A percentile compares a stretch with the other conserved stretches of the same genome.
These are phyloP conservation scores for Toxotes lorentzi DNA, from an alignment of 2,797 vertebrate species.

Conservation along the genomic window DNA sequence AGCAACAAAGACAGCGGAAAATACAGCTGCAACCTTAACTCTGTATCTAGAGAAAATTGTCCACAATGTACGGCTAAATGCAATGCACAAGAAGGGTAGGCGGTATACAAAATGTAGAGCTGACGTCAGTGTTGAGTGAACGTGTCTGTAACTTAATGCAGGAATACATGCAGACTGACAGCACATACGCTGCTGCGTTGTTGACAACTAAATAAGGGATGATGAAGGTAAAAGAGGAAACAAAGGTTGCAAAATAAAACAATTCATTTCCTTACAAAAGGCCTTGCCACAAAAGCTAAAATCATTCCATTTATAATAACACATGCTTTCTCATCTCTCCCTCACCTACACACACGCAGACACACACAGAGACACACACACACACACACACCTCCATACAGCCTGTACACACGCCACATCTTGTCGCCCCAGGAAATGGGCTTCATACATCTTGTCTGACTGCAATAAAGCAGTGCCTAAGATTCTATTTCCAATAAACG, in stretches of 20 bases:
- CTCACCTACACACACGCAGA: conserved; percentile 36
- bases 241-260: conserved; percentile 68
- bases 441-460: conserved; percentile 86
- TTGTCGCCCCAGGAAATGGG: conserved; percentile 84
- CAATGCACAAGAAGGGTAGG: conserved; percentile 32
- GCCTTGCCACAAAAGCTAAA: conserved; percentile 61
- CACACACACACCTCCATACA: conserved; percentile 59
- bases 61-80: conserved; percentile 37
- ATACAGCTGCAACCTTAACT: conserved; percentile 17
- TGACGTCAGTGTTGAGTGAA: conserved; percentile 35
- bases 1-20: conserved; percentile 18
- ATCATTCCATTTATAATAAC: conserved; percentile 78
- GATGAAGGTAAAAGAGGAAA: conserved; percentile 65
- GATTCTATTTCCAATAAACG: conserved; percentile 88
- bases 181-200: conserved; percentile 20
- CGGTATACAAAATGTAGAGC: conserved; percentile 42
- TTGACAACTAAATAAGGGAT: conserved; percentile 69
- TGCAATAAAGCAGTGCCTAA: conserved; percentile 85
- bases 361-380: conserved; percentile 54
- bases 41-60: conserved; percentile 27
- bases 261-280: conserved; percentile 74
- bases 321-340: conserved; percentile 66
- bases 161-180: conserved; percentile 39
- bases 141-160: conserved; percentile 27
- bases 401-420: conserved; percentile 71